These are phyloP conservation scores for Microdon myrmicae DNA, from an alignment of 2,888 invertebrate species.

Conservation along the genomic window DNA sequence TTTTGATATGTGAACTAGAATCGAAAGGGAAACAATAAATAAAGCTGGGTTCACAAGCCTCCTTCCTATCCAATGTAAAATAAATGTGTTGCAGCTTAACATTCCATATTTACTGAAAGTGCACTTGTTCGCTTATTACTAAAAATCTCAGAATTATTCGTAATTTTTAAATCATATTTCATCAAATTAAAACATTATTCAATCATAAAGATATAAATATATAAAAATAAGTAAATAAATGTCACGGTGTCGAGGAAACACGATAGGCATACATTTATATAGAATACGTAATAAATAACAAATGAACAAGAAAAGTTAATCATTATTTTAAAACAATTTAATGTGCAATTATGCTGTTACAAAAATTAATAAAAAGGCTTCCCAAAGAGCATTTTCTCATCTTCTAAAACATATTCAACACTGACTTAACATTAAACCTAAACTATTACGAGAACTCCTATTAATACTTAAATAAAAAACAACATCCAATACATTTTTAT, in stretches of 20 bases:
- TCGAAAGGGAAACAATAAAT: too few relatives aligned
- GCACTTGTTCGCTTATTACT: slow-evolving; percentile 2
- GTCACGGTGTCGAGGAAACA: slow-evolving; percentile 40
- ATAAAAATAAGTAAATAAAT: too few relatives aligned
- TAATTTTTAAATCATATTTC: slow-evolving; percentile 43
- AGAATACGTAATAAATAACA: slow-evolving; percentile 5
- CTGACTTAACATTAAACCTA: slow-evolving; percentile 44
- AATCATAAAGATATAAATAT: slow-evolving; percentile 45
- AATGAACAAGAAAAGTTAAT: slow-evolving; percentile 9
- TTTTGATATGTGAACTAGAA: too few relatives aligned
- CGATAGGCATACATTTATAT: slow-evolving; percentile 18
- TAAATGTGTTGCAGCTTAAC: too few relatives aligned
- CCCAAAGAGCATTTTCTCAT: slow-evolving; percentile 49
- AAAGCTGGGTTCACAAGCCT: too few relatives aligned
- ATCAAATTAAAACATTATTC: slow-evolving; percentile 41
- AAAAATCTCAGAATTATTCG: slow-evolving; percentile 26
- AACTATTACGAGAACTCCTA: slow-evolving; percentile 41
- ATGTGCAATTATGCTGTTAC: slow-evolving; percentile 33
- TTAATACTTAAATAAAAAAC: slow-evolving; percentile 14
- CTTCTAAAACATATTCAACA: slow-evolving; percentile 29
- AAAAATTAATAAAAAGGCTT: slow-evolving; percentile 43
- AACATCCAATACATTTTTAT: slow-evolving; percentile 41
- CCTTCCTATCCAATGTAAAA: too few relatives aligned
- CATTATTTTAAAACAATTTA: slow-evolving; percentile 22
- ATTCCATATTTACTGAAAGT: too few relatives aligned